Conservation (phyloP, 2,797 vertebrate genomes). For the Lycodopsis pacificus region DNA sequence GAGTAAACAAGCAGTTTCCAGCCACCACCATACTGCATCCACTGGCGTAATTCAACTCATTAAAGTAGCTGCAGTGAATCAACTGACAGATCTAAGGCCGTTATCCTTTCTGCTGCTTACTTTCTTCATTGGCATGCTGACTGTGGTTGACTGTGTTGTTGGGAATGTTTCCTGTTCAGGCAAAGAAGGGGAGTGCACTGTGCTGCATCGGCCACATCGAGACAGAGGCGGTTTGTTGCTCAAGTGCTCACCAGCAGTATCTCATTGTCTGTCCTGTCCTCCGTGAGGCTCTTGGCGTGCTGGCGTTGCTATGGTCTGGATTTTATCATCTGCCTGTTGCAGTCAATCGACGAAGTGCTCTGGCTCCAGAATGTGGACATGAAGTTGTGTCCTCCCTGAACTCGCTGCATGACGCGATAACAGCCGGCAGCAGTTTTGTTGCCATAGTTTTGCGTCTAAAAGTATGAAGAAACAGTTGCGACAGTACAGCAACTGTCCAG, state of each 20-base stretch:
- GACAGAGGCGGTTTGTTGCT: conserved; percentile 57
- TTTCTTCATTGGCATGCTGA: conserved; percentile 52
- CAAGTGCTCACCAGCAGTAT: conserved; percentile 50
- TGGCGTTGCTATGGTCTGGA: conserved; percentile 54
- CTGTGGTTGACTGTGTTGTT: conserved; percentile 42
- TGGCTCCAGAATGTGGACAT: conserved; percentile 18
- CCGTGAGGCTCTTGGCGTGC: conserved; percentile 43
- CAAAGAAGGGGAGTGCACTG: conserved; percentile 24
- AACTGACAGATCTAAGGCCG: conserved; percentile 48
- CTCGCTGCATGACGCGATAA: background rate
- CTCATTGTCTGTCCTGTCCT: conserved; percentile 50
- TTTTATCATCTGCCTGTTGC: conserved; percentile 67
- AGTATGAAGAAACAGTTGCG: background rate
- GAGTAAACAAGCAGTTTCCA: conserved; percentile 66
- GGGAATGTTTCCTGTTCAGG: conserved; percentile 47
- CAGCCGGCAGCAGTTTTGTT: background rate
- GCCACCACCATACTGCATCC: conserved; percentile 47
- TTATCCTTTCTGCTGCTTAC: conserved; percentile 48
- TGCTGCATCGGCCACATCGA: conserved; percentile 46
- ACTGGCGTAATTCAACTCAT: conserved; percentile 56
- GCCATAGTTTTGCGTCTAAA: background rate
- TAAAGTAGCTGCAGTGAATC: conserved; percentile 55
- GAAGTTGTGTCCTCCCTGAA: conserved; percentile 8
- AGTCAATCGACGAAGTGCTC: conserved; percentile 50
- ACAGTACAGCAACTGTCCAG: conserved; percentile 29